Base-by-base conservation (phyloP, 2,797 vertebrate species). In the Leptodactylus fallax region DNA sequence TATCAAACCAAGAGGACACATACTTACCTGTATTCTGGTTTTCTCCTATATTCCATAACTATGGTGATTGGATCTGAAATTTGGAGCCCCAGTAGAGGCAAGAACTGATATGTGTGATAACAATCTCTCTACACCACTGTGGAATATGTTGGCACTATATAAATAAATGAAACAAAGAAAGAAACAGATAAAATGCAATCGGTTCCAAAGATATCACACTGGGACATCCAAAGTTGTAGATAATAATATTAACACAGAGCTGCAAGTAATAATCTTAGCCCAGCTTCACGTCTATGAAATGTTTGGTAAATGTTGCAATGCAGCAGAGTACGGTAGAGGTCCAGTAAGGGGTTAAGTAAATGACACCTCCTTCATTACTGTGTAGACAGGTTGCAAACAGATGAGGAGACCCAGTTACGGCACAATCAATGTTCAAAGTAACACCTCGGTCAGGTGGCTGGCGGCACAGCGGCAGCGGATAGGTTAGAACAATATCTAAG, bases 401-500 rank as follows among this genome's bases (percentile, higher is more conserved):
- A 23, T 23, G 74, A 53, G 47, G 14, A n/a, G 49, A 23, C 47
- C 17, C 3, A 47, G 74, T 77, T 53, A 23, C 10, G 17, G 47
- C 49, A 14, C 74, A 7, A 11, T 51, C 19, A 23, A 21, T 14
- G 49, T 11, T 69, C 25, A 36, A 69, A 49, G 71, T 14, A 81
- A 65, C 7, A 10, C n/a, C 13, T 16, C 11, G 13, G 23, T 23
- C 45, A 19, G 55, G 55, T 25, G 36, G 21, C 36, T 84, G 21
- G n/a, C 47, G 8, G 27, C 27, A 16, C 12, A 3, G 69, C 69
- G 45, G 53, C 71, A 92, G 91, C 91, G 92, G 93, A 95, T 94
- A 95, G 95, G 93, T 95, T 95, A 95, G 91, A 92, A 93, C 93
- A 95, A 95, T 95, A 95, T 92, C 94, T 94, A 94, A 94, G 94